Evolutionary conservation across 2,113 vertebrate species (phyloP), one percentile per base, ranked within the genome.

Genomic region (Apus apus): DNA sequence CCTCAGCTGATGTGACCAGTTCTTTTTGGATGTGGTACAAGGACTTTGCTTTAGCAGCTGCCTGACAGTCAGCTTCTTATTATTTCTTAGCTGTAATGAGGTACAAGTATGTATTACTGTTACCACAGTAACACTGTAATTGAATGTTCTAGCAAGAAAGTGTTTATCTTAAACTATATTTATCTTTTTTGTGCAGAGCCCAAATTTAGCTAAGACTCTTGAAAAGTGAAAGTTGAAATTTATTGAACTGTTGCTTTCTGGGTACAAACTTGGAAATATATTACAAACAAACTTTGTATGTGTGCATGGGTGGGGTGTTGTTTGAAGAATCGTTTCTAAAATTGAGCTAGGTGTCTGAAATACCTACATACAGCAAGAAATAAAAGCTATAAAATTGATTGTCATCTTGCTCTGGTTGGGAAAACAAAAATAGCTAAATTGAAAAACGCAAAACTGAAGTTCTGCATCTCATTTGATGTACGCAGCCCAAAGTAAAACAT

Each of bases 131-230:
- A 89, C 85, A 56, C 27, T 57, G 53, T n/a, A 86, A 73, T 16
- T 76, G 58, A 88, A 90, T 81, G 34, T 87, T 94, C 58, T 86
- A 48, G 83, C 45, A 92, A 78, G 73, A 74, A 88, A 26, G 26
- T 90, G 45, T 86, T 93, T 84, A 84, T 88, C 61, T 51, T 79
- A 75, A 67, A 11, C 61, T 74, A 68, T 68, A 91, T 91, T 89
- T 94, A 66, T 67, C 38, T 86, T 56, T 67, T 20, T n/a, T 51
- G 23, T 82, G 82, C 93, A 61, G 16, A 82, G 15, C 67, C 73
- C 84, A 15, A 54, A 74, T 93, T 96, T 93, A 93, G 66, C 58
- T 53, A 78, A 90, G 56, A 75, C 5, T 8, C 45, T 94, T 75
- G 64, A 43, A 61, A 85, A 91, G 32, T 48, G 23, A 76, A 74